phyloP scores from a whole-genome alignment of 2,888 invertebrate genomes.

The Glaucopsyche alexis region DNA sequence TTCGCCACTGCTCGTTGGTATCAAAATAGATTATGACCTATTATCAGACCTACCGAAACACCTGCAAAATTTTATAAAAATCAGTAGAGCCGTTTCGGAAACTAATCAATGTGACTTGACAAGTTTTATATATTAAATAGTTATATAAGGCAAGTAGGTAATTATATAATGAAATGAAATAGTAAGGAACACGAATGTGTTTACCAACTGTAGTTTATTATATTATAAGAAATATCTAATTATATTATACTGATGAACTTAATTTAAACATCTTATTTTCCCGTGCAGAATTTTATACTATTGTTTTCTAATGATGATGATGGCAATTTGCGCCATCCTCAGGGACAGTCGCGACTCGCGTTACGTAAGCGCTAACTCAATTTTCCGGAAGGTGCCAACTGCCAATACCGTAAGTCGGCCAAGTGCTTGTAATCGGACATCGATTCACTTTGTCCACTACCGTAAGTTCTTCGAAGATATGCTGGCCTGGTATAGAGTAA shows the following conservation, averaged over 20 bases:
- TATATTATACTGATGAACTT: not conserved
- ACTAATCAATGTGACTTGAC: too few relatives aligned
- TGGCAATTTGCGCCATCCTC: constrained; percentile 20
- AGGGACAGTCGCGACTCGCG: not conserved
- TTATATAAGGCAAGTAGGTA: too few relatives aligned
- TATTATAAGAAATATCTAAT: not conserved
- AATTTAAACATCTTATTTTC: not conserved
- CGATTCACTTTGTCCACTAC: not conserved
- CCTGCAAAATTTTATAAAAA: too few relatives aligned
- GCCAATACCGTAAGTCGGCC: not conserved
- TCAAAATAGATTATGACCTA: too few relatives aligned
- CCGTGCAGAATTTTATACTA: not conserved
- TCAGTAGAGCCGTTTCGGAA: too few relatives aligned
- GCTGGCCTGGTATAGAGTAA: not conserved
- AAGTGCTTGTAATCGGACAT: constrained; percentile 8
- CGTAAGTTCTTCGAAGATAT: not conserved
- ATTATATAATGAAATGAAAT: too few relatives aligned
- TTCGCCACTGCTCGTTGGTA: too few relatives aligned
- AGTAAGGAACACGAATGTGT: too few relatives aligned
- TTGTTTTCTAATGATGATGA: not conserved
- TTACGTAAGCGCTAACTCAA: constrained; percentile 24
- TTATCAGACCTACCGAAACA: too few relatives aligned
- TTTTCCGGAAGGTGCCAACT: constrained; percentile 36
- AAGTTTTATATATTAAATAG: too few relatives aligned
- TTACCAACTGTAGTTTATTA: not conserved